Base-by-base conservation (phyloP, 2,797 vertebrate genomes). In the Euphonia xanthogaster region DNA sequence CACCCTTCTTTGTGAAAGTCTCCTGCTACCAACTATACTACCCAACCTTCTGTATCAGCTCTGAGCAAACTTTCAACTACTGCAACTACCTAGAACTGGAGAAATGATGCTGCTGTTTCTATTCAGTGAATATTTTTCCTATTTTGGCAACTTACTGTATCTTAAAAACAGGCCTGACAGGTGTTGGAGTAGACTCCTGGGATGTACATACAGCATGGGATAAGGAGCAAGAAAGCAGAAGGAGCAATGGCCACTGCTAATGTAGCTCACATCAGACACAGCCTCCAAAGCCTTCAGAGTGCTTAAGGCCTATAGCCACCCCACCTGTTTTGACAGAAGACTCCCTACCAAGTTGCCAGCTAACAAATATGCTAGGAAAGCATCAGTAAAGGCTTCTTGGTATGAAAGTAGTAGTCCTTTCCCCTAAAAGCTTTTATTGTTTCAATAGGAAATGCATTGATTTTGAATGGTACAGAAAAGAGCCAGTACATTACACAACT, bases 281-380 rank as follows among this genome's bases (percentile, higher is more conserved):
- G 35, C 40, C 57, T 55, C 31, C 20, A 14, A 11, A n/a, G 65
- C 39, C 30, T 31, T 18, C 42, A 40, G 25, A 30, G 31, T 2
- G 37, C 21, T 4, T 3, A 17, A 20, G 21, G 20, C 45, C 73
- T 51, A 37, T 30, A 67, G 53, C 40, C 33, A 65, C 18, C 7
- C 12, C 2, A 47, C 6, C 20, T 6, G 0, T 9, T 80, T 33
- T 1, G 3, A 40, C 30, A 58, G 17, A 39, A 62, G 65, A 5
- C 24, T 68, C 27, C 35, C 35, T 27, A 40, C 10, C n/a, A 75
- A 78, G 10, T 0, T 57, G 15, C 24, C 45, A 37, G 31, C 37
- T 47, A 31, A 74, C 35, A 90, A 72, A 78, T 3, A 54, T 0
- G 8, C 39, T 12, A 57, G 63, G 35, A 78, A 78, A 72, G 24